Evolutionary conservation across 2,888 invertebrate species (phyloP), one percentile per base, ranked within the genome.

Genomic region (Spisula subtruncata): DNA sequence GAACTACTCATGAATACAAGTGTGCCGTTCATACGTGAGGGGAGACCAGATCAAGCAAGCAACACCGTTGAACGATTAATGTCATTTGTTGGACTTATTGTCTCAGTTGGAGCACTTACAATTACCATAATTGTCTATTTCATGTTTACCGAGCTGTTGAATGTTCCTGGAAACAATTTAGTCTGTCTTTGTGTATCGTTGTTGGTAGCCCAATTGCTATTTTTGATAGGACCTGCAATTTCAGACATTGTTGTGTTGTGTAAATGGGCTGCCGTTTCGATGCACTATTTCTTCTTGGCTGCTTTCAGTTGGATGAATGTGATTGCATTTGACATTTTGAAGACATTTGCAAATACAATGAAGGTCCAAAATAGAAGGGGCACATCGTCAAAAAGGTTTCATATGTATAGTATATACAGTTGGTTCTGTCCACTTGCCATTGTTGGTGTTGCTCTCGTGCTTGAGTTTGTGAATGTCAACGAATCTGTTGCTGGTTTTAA

Each of bases 271-370:
- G 97, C 97, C 10, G 95, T 97, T 95, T 97, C 97, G 0, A 97
- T 97, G 94, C n/a, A n/a, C n/a, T n/a, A n/a, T n/a, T n/a, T n/a
- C n/a, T n/a, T n/a, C n/a, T n/a, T n/a, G n/a, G n/a, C n/a, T n/a
- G n/a, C n/a, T n/a, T n/a, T n/a, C n/a, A n/a, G n/a, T n/a, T n/a
- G n/a, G n/a, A n/a, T n/a, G n/a, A n/a, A n/a, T n/a, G n/a, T n/a
- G n/a, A n/a, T n/a, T n/a, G n/a, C n/a, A n/a, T n/a, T n/a, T n/a
- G 98, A 98, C 95, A 97, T 98, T 96, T 97, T 97, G 96, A 97
- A 97, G 66, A 97, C 97, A 0, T 97, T 97, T 91, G 94, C 94
- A 10, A 93, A 92, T 35, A 90, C 90, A 35, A 93, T 93, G 48
- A 83, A 90, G 46, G 81, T 91, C 25, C 89, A 90, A 10, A 89